Percentiles rank a stretch among this genome's conserved stretches.
Evolutionary conservation across 2,888 invertebrate species (phyloP).

Genomic region (Nomada goodeniana): DNA sequence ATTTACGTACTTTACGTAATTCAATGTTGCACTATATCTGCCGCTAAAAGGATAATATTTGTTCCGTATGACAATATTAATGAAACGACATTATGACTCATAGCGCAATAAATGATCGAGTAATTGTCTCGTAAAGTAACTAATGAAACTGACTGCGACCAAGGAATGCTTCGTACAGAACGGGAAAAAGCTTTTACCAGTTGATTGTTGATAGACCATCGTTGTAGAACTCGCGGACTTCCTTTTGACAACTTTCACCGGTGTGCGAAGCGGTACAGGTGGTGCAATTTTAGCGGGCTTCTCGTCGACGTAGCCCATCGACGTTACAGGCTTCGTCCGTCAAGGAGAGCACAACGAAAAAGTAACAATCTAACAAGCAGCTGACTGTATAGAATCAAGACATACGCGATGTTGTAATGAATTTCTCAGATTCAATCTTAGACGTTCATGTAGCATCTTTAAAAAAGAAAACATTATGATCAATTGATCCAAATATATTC

Average conservation of each 20-base stretch:
- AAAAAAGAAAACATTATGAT: neutral
- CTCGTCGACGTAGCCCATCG: constrained; percentile 75
- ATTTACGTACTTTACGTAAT: neutral
- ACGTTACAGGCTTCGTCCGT: constrained; percentile 49
- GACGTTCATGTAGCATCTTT: neutral
- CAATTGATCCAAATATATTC: too few species aligned
- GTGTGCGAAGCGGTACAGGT: constrained; percentile 66
- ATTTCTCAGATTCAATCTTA: neutral
- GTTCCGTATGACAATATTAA: neutral
- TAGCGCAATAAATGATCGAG: neutral
- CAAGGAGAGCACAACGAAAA: neutral
- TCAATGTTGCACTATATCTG: neutral
- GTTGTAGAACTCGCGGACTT: constrained; percentile 18
- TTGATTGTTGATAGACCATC: constrained; percentile 14
- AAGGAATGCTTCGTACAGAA: neutral
- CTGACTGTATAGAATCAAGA: neutral
- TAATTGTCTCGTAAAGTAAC: neutral
- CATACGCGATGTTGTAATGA: neutral
- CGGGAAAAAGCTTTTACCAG: constrained; percentile 6
- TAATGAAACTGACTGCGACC: neutral
- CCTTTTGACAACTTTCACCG: constrained; percentile 17
- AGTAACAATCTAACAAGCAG: neutral
- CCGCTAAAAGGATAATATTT: neutral
- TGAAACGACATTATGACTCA: neutral
- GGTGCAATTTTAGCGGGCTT: constrained; percentile 51